phyloP scores from a whole-genome alignment of 2,888 invertebrate genomes.

The Anarsia innoxiella region DNA sequence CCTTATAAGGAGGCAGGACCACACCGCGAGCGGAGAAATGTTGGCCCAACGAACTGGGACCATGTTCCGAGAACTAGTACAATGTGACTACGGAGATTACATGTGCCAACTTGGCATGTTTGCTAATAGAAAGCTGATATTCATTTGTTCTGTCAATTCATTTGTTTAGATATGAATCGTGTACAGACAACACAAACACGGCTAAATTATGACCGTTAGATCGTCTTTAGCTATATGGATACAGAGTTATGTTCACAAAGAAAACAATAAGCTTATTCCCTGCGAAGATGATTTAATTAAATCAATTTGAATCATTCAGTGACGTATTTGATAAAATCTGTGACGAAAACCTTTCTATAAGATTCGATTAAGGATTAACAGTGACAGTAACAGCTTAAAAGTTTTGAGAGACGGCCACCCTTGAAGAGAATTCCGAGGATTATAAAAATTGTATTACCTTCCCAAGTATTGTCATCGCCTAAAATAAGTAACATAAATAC shows the following conservation, averaged over 20 bases:
- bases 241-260: too few species aligned
- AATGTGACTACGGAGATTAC: constrained; percentile 5
- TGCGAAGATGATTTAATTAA: too few species aligned
- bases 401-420: constrained; percentile 4
- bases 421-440: background rate
- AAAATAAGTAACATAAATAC: background rate
- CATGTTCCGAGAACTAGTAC: constrained; percentile 13
- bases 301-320: too few species aligned
- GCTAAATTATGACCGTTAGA: too few species aligned
- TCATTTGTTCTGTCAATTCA: too few species aligned
- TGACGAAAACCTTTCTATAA: background rate
- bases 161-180: too few species aligned
- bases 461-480: background rate
- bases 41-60: constrained; percentile 13
- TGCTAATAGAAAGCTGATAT: constrained; percentile 8
- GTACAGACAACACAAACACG: too few species aligned
- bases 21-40: constrained; percentile 34
- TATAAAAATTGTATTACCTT: background rate
- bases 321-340: background rate
- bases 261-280: too few species aligned
- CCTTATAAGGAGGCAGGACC: constrained; percentile 43
- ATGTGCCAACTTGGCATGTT: constrained; percentile 1
- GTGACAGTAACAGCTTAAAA: constrained; percentile 3
- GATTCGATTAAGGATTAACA: constrained; percentile 1
- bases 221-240: too few species aligned